A percentile compares a stretch with the other conserved stretches of the same genome.
Conservation (phyloP, 2,797 vertebrate species). For the Dromococcyx pavoninus region DNA sequence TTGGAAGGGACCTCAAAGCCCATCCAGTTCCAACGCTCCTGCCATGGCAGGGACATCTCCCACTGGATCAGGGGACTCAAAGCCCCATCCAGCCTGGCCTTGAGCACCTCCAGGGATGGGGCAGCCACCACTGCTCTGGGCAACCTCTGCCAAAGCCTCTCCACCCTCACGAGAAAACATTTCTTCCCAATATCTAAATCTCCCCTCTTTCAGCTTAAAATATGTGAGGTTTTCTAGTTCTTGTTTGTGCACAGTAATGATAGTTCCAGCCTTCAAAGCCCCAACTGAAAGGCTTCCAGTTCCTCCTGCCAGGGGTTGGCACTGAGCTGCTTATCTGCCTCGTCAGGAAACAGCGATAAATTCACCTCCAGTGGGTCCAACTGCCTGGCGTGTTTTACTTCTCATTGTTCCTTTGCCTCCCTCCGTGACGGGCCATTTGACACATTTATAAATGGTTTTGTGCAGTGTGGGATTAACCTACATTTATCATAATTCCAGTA, state of each 20-base stretch:
- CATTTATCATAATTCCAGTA: background rate
- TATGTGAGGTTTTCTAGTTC: background rate
- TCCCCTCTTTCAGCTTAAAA: too few relatives aligned
- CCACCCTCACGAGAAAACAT: too few relatives aligned
- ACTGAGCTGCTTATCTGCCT: background rate
- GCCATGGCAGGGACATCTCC: too few relatives aligned
- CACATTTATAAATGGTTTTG: background rate
- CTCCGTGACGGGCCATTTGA: background rate
- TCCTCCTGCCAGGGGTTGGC: background rate
- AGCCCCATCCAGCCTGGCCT: too few relatives aligned
- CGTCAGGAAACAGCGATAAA: background rate
- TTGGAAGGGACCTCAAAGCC: too few relatives aligned
- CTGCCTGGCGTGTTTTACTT: background rate
- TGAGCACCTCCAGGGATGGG: too few relatives aligned
- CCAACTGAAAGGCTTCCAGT: background rate
- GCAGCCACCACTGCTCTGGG: too few relatives aligned
- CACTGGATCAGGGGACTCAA: too few relatives aligned
- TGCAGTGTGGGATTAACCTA: background rate
- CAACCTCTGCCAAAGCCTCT: too few relatives aligned
- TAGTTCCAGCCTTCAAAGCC: background rate
- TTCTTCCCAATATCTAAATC: too few relatives aligned
- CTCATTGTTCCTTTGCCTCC: conserved; percentile 1
- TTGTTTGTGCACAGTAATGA: background rate
- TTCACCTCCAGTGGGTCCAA: background rate
- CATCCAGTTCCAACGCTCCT: too few relatives aligned